Base-by-base conservation (phyloP, 2,888 invertebrate genomes). In the Ditula angustiorana region DNA sequence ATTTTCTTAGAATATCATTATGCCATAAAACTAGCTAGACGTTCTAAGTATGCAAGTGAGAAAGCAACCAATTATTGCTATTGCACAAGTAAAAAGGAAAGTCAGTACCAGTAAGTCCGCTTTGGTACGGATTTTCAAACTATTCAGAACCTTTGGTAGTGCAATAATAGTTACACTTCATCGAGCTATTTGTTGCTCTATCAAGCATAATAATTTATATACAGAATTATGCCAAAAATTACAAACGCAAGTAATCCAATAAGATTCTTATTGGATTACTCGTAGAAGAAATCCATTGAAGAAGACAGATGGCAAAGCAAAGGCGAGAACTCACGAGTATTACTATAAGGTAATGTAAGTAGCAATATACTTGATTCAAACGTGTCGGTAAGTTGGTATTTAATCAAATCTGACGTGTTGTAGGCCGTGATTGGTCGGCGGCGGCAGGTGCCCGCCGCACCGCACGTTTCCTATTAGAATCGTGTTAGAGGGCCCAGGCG, bases 381-480 rank as follows among this genome's bases (percentile, higher is more conserved):
- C 46, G 64, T 64, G 64, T 64, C 53, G 46, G 64, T 64, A 61
- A 64, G 66, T 66, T 30, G 64, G 64, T 69, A 67, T 68, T 69
- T 66, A 69, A 69, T 69, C 62, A 67, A 67, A 71, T 60, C 66
- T 62, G 44, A 41, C 56, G 53, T 57, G 24, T 37, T 16, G 44
- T 47, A 50, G 55, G 30, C 64, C 67, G 72, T 72, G 81, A 82
- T 82, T 83, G 83, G 82, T 78, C 78, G 70, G 66, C 59, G 67
- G 66, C 72, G 74, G 86, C 88, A 89, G 89, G 85, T 88, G 89
- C 70, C 56, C 60, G 67, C 69, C 63, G 62, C 74, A 76, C 77
- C 77, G 73, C 81, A 78, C 77, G 82, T 88, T 87, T 90, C 91
- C 88, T 89, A 90, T 92, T 92, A 90, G 90, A 89, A 86, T 86